Base-by-base conservation (phyloP, 2,797 vertebrate species). In the Balearica regulorum region DNA sequence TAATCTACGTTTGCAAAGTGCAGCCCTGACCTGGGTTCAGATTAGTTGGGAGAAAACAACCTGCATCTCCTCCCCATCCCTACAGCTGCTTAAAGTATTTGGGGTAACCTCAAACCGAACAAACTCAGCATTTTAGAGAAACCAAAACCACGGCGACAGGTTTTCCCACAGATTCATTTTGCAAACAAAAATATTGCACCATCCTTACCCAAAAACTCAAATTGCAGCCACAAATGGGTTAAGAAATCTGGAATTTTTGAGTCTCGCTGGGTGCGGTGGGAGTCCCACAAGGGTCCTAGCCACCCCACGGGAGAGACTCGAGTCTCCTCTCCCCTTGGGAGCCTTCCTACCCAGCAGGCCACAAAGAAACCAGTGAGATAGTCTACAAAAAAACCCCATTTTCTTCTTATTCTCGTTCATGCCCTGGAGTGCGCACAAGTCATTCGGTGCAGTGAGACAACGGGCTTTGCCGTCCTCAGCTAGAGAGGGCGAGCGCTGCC, bases 261-360 rank as follows among this genome's bases (percentile, higher is more conserved):
- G n/a, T 53, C 31, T 55, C 2, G 0, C 5, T 24, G 28, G 13
- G 20, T 29, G 10, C 44, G 44, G 33, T 1, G 1, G 28, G 37
- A 62, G 43, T 20, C 41, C 18, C 37, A 51, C 0, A 0, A 61
- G 35, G 17, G 41, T 66, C 21, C 54, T 25, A 51, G 14, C 14
- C 9, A 22, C 6, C 11, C 61, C 2, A 0, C 0, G 3, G 58
- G 64, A 82, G 20, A 49, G 19, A 33, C 24, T 16, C 0, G 1
- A 21, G 55, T 17, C 41, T 84, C 43, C 25, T 61, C 29, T 41
- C 39, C 31, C 54, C 49, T 53, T 3, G 1, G n/a, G 29, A 86
- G 20, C 49, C 22, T 75, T 61, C 43, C 70, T 39, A n/a, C 7
- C 9, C 12, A 8, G 8, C 16, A 41, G 22, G 29, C 7, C 28